Evolutionary conservation across 1,140 invertebrate species (phyloP).

Genomic region (Dendrolimus punctatus): DNA sequence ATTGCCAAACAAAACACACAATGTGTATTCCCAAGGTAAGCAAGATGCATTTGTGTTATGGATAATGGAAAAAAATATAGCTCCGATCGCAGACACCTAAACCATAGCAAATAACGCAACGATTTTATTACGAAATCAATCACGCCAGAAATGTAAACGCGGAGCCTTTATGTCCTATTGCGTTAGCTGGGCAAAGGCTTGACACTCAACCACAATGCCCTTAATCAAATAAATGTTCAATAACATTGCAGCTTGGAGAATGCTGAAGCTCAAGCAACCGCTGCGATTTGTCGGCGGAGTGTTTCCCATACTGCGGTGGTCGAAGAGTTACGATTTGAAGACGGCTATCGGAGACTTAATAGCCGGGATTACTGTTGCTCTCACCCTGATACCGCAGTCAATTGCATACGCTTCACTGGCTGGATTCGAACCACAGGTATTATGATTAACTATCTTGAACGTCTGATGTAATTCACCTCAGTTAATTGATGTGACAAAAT

Average conservation of each 20-base stretch:
- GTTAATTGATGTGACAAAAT: background rate
- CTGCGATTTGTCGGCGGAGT: conserved; percentile 28
- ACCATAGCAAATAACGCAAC: too few relatives aligned
- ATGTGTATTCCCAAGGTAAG: too few relatives aligned
- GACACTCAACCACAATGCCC: too few relatives aligned
- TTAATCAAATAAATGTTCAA: too few relatives aligned
- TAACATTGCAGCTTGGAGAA: conserved; percentile 14
- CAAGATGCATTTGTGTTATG: too few relatives aligned
- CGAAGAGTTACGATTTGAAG: conserved; percentile 72
- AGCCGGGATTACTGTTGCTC: conserved; percentile 88
- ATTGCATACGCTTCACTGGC: conserved; percentile 86
- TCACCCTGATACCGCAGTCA: conserved; percentile 85
- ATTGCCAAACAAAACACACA: too few relatives aligned
- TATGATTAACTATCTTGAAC: conserved; percentile 11
- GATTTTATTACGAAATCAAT: too few relatives aligned
- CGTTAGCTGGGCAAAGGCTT: too few relatives aligned
- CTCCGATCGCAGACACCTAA: too few relatives aligned
- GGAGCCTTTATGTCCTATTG: too few relatives aligned
- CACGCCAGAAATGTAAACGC: too few relatives aligned
- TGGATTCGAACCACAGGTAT: conserved; percentile 79
- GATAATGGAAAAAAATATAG: too few relatives aligned
- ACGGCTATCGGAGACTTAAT: conserved; percentile 81
- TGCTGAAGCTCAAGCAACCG: conserved; percentile 38
- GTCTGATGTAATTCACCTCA: conserved; percentile 7
- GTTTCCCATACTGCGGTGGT: conserved; percentile 59